phyloP scores from a whole-genome alignment of 2,797 vertebrate species.

The Rachycentron canadum region DNA sequence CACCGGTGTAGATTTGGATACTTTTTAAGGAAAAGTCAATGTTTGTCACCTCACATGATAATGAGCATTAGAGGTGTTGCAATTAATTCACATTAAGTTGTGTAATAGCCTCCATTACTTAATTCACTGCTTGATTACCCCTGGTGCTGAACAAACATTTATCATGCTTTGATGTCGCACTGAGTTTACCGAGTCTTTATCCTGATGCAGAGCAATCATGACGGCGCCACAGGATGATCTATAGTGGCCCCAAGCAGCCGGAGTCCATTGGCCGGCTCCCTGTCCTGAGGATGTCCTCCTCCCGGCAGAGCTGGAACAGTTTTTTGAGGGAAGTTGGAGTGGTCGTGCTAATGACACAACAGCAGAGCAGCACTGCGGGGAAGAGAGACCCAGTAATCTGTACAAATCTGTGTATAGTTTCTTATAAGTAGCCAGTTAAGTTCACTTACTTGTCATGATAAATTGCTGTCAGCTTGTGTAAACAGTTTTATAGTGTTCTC shows the following conservation, averaged over 20 bases:
- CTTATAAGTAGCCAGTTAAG: background rate
- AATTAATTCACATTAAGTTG: conserved; percentile 41
- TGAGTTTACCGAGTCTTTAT: conserved; percentile 42
- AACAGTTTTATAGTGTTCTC: background rate
- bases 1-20: conserved; percentile 14
- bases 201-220: conserved; percentile 31
- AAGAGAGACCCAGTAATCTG: conserved; percentile 8
- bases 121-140: conserved; percentile 40
- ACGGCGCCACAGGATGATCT: conserved; percentile 34
- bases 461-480: background rate
- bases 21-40: conserved; percentile 26
- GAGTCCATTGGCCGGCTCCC: conserved; percentile 25
- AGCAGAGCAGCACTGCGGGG: conserved; percentile 14
- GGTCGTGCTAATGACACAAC: conserved; percentile 23
- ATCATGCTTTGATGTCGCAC: conserved; percentile 39
- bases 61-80: conserved; percentile 25
- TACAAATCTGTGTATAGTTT: conserved; percentile 2
- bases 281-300: conserved; percentile 23
- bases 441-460: background rate
- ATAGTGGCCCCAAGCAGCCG: conserved; percentile 24
- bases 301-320: conserved; percentile 6
- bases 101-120: conserved; percentile 45
- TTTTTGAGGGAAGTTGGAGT: conserved; percentile 19
- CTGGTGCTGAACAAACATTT: conserved; percentile 46
- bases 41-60: conserved; percentile 14